Evolutionary conservation across 2,113 vertebrate genomes (phyloP).

Genomic region (Dipodomys merriami): DNA sequence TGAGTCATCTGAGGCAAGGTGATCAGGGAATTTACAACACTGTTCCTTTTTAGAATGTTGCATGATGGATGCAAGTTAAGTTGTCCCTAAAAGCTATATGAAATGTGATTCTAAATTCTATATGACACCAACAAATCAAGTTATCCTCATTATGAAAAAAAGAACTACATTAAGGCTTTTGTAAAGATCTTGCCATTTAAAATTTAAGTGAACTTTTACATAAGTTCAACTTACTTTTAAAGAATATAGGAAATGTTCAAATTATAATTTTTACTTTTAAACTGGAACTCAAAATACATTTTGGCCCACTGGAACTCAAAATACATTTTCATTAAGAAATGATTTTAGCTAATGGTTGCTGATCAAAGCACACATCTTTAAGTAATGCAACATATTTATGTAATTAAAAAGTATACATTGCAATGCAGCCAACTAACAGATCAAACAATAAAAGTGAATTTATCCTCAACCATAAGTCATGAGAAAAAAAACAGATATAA

Average conservation of each 20-base stretch:
- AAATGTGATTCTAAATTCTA: conserved; percentile 49
- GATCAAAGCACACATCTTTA: conserved; percentile 16
- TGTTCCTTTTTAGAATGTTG: neutral
- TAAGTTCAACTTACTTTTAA: conserved; percentile 45
- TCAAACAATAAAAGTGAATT: neutral
- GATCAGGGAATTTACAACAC: neutral
- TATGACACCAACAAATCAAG: conserved; percentile 7
- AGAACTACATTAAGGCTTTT: neutral
- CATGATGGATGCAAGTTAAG: neutral
- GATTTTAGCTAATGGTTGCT: neutral
- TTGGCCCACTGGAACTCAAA: conserved; percentile 4
- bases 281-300: conserved; percentile 12
- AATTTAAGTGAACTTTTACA: conserved; percentile 40
- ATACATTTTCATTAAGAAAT: neutral
- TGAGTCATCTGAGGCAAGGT: neutral
- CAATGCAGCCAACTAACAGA: conserved; percentile 10
- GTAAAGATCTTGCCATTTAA: conserved; percentile 35
- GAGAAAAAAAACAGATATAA: conserved; percentile 4
- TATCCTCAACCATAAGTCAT: neutral
- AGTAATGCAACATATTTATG: neutral
- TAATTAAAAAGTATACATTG: conserved; percentile 4
- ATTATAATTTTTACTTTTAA: conserved; percentile 22
- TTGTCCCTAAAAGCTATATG: conserved; percentile 13
- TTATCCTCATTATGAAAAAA: conserved; percentile 36
- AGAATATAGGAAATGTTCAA: neutral